A percentile compares a stretch with the other conserved stretches of the same genome.
phyloP scores from a whole-genome alignment of 1,140 invertebrate species.

The Drosophila quadrilineata region DNA sequence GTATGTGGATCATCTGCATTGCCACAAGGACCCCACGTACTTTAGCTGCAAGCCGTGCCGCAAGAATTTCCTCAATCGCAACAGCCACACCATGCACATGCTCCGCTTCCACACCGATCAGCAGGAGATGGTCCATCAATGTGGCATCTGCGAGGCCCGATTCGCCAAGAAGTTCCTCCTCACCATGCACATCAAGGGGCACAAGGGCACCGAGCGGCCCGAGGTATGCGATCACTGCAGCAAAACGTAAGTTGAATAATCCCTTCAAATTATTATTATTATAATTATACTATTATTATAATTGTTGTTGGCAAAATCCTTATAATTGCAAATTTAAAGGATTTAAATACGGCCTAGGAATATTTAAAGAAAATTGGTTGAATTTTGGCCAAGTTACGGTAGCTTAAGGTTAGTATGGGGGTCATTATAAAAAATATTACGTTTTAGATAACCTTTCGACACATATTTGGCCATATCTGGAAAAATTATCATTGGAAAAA shows the following conservation, averaged over 20 bases:
- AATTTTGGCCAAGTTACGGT: no score
- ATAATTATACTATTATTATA: background rate
- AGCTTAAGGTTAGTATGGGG: no score
- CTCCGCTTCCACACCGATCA: constrained; percentile 65
- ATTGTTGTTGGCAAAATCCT: no score
- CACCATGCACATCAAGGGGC: constrained; percentile 65
- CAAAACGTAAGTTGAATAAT: constrained; percentile 55
- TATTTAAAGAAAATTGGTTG: no score
- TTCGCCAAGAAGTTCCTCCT: constrained; percentile 70
- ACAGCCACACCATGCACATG: constrained; percentile 70
- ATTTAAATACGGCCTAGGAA: no score
- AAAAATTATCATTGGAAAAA: no score
- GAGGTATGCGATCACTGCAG: constrained; percentile 58
- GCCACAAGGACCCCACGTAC: constrained; percentile 67
- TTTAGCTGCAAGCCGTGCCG: constrained; percentile 59
- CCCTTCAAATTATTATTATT: background rate
- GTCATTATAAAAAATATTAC: no score
- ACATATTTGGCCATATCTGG: no score
- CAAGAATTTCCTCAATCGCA: constrained; percentile 65
- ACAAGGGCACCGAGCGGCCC: constrained; percentile 63
- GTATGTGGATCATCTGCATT: constrained; percentile 70
- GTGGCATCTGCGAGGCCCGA: constrained; percentile 56
- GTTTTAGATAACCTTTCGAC: no score
- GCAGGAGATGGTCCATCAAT: constrained; percentile 62
- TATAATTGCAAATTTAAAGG: no score